phyloP scores from a whole-genome alignment of 23 tunicate genomes.

The Styela clava region DNA sequence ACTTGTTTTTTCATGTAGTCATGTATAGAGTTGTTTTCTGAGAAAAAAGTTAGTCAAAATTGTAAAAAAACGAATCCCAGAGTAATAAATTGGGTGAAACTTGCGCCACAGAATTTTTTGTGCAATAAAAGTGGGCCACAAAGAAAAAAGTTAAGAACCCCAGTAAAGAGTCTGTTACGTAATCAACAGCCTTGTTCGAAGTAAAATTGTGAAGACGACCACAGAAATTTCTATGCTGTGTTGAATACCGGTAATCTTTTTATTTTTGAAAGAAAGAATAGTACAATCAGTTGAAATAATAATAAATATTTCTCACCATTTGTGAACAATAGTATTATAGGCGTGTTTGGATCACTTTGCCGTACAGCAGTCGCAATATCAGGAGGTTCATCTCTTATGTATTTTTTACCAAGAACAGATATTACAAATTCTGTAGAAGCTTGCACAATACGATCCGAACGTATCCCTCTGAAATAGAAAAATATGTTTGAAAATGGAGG shows the following conservation, averaged over 20 bases:
- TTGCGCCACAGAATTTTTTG: too few relatives aligned
- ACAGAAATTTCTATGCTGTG: too few relatives aligned
- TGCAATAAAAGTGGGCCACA: too few relatives aligned
- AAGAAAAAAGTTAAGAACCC: too few relatives aligned
- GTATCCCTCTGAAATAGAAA: slow-evolving; percentile 50
- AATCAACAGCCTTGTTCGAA: too few relatives aligned
- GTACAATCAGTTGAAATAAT: too few relatives aligned
- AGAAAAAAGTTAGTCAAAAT: not conserved
- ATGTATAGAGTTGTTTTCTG: slow-evolving; percentile 63
- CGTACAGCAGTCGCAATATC: slow-evolving; percentile 40
- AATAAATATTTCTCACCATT: slow-evolving; percentile 40
- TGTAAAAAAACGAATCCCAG: not conserved
- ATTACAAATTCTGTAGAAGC: slow-evolving; percentile 73
- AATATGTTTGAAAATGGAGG: not conserved
- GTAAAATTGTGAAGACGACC: too few relatives aligned
- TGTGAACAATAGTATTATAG: slow-evolving; percentile 53
- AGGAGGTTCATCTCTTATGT: slow-evolving; percentile 60
- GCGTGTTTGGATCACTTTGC: slow-evolving; percentile 45
- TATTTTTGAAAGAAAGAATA: too few relatives aligned
- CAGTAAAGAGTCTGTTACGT: too few relatives aligned
- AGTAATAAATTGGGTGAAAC: too few relatives aligned
- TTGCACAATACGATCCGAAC: slow-evolving; percentile 65
- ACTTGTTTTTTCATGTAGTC: slow-evolving; percentile 27
- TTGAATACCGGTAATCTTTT: too few relatives aligned
- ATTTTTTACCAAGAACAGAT: slow-evolving; percentile 63